Conservation (phyloP, 2,888 invertebrate genomes). For the Aphodius granarius region DNA sequence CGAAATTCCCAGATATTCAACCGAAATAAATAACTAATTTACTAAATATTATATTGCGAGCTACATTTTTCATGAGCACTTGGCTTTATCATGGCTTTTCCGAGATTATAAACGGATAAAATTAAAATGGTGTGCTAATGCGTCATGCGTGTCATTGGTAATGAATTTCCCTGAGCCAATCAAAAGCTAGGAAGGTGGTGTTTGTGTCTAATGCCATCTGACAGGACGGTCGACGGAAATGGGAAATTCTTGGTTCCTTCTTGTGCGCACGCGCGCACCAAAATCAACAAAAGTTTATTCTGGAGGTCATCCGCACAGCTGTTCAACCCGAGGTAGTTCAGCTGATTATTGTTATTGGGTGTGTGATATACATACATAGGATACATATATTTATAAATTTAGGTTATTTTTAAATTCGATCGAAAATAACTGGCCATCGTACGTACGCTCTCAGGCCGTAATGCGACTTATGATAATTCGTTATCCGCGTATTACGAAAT, state of each 20-base stretch:
- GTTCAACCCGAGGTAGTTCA: constrained; percentile 35
- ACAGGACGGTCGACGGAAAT: neutral
- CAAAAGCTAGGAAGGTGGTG: too few species aligned
- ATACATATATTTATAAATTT: constrained; percentile 1
- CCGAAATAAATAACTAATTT: too few species aligned
- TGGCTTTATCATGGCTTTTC: too few species aligned
- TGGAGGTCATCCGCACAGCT: constrained; percentile 39
- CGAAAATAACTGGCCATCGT: constrained; percentile 21
- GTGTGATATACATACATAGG: constrained; percentile 21
- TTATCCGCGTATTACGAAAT: constrained; percentile 20
- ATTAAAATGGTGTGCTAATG: too few species aligned
- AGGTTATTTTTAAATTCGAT: constrained; percentile 23
- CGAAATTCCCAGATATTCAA: too few species aligned
- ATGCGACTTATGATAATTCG: constrained; percentile 21
- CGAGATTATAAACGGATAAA: too few species aligned
- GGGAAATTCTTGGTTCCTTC: neutral
- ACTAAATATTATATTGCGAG: too few species aligned
- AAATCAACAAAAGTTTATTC: constrained; percentile 32
- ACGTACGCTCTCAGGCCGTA: constrained; percentile 12
- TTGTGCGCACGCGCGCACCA: constrained; percentile 21
- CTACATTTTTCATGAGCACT: too few species aligned
- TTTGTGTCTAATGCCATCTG: too few species aligned
- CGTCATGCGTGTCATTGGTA: too few species aligned
- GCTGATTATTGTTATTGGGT: constrained; percentile 41
- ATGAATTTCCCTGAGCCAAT: too few species aligned